These are phyloP conservation scores for Lutjanus campechanus DNA, from an alignment of 2,797 vertebrate species.

Conservation along the genomic window DNA sequence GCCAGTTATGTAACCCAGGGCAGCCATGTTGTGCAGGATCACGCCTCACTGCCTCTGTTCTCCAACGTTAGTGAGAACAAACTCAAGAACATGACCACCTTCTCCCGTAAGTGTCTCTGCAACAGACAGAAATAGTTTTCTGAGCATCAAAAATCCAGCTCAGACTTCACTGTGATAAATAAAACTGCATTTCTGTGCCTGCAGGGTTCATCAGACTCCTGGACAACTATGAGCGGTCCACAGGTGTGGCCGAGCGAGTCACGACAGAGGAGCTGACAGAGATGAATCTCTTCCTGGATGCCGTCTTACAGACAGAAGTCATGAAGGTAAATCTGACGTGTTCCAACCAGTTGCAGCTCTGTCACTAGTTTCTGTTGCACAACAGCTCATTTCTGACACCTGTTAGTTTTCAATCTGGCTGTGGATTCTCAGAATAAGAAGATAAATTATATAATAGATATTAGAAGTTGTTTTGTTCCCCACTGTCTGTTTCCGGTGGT, in stretches of 20 bases:
- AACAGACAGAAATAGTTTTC: background rate
- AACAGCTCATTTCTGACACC: background rate
- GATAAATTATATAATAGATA: background rate
- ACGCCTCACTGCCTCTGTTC: constrained; percentile 84
- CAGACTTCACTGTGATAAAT: background rate
- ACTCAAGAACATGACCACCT: constrained; percentile 83
- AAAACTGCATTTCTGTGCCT: background rate
- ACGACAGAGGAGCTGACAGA: constrained; percentile 87
- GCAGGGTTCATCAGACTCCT: constrained; percentile 88
- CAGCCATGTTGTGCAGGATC: constrained; percentile 80
- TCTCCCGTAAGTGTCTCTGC: constrained; percentile 79
- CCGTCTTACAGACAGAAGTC: constrained; percentile 87
- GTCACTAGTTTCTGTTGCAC: background rate
- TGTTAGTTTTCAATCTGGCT: constrained; percentile 8
- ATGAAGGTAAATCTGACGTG: constrained; percentile 86
- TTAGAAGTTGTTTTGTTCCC: background rate
- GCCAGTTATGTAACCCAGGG: constrained; percentile 82
- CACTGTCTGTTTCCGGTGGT: constrained; percentile 1
- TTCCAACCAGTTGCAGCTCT: constrained; percentile 11
- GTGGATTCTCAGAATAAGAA: background rate
- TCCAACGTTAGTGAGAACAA: constrained; percentile 83
- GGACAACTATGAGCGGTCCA: constrained; percentile 91
- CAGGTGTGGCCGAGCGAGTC: constrained; percentile 86
- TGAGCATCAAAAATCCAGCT: background rate
- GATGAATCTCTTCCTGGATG: constrained; percentile 88